Evolutionary conservation across 2,888 invertebrate species (phyloP).

Genomic region (Heteromyza rotundicornis): DNA sequence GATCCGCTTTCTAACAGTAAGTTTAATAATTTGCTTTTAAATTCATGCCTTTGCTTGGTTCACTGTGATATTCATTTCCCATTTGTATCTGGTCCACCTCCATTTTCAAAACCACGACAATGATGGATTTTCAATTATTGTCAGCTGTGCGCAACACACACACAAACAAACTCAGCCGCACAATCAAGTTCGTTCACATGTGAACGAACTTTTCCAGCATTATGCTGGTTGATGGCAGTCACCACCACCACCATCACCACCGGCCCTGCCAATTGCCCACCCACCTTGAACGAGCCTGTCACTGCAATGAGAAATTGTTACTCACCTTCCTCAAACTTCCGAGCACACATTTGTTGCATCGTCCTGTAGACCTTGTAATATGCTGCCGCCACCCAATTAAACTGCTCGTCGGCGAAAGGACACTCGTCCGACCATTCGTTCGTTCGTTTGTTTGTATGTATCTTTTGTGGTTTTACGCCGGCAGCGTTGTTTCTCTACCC

Average conservation of each 20-base stretch:
- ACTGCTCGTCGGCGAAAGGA: background rate
- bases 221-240: background rate
- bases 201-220: slow-evolving; percentile 3
- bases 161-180: slow-evolving; percentile 9
- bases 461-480: slow-evolving; percentile 31
- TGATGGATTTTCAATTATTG: slow-evolving; percentile 36
- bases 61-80: no score
- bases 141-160: slow-evolving; percentile 29
- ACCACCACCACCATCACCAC: background rate
- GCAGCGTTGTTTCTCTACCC: slow-evolving; percentile 17
- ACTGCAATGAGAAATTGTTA: background rate
- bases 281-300: background rate
- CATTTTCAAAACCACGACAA: slow-evolving; percentile 29
- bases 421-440: background rate
- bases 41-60: slow-evolving; percentile 4
- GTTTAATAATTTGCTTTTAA: background rate
- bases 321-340: background rate
- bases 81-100: no score
- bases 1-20: background rate
- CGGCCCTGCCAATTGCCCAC: background rate
- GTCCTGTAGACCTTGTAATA: background rate
- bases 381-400: background rate
- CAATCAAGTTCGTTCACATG: slow-evolving; percentile 29
- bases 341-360: background rate
- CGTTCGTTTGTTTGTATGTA: slow-evolving; percentile 22